Evolutionary conservation across 2,797 vertebrate genomes (phyloP).

Genomic region (Brachyrhaphis roseni): DNA sequence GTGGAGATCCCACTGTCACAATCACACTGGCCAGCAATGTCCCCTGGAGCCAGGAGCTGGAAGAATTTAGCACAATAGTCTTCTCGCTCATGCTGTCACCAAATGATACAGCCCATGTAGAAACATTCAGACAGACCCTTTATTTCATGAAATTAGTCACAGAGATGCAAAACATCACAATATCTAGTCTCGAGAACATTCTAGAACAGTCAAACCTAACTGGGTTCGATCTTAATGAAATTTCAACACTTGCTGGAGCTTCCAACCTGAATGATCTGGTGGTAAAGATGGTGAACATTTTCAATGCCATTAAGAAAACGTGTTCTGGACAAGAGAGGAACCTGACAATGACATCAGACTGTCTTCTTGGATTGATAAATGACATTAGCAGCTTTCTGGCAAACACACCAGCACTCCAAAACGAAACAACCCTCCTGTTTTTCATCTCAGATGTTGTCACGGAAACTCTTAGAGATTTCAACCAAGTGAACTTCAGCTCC

Average conservation of each 20-base stretch:
- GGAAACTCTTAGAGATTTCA: conserved; percentile 40
- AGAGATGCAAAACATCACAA: conserved; percentile 54
- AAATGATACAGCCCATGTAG: conserved; percentile 39
- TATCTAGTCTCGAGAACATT: conserved; percentile 58
- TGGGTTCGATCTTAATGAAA: conserved; percentile 60
- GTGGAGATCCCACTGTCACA: conserved; percentile 37
- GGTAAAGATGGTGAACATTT: conserved; percentile 50
- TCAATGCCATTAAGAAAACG: conserved; percentile 34
- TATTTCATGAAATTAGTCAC: conserved; percentile 65
- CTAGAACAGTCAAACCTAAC: conserved; percentile 75
- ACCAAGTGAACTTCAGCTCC: conserved; percentile 37
- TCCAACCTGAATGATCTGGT: conserved; percentile 57
- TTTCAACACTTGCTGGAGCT: conserved; percentile 51
- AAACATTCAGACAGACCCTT: conserved; percentile 58
- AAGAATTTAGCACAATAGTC: conserved; percentile 50
- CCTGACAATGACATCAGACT: conserved; percentile 45
- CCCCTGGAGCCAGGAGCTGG: conserved; percentile 28
- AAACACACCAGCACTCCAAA: conserved; percentile 48
- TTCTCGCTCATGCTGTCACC: conserved; percentile 67
- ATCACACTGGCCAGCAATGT: conserved; percentile 24
- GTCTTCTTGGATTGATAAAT: conserved; percentile 62
- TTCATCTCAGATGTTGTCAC: conserved; percentile 58
- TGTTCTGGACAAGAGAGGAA: conserved; percentile 67
- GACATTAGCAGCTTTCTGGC: conserved; percentile 57
- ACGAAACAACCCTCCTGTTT: conserved; percentile 58